Percentiles rank a stretch among this genome's conserved stretches.
phyloP scores from a whole-genome alignment of 2,113 vertebrate genomes.

The Clarias gariepinus region DNA sequence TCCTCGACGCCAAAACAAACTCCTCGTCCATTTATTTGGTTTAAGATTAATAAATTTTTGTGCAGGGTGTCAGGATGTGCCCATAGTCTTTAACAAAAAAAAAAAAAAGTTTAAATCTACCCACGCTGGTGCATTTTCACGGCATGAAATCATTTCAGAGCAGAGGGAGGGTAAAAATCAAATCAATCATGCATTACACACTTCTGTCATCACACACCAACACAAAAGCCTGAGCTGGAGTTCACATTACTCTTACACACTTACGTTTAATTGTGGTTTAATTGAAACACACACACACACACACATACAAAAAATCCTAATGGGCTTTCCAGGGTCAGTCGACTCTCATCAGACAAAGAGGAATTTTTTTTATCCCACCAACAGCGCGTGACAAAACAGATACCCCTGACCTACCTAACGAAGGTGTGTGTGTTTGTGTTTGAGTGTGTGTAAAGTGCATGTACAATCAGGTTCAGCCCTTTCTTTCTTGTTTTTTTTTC shows the following conservation, averaged over 20 bases:
- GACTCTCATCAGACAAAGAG: neutral
- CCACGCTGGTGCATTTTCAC: neutral
- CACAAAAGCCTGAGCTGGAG: neutral
- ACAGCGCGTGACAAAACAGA: slow-evolving; percentile 23
- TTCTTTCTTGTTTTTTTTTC: slow-evolving; percentile 4
- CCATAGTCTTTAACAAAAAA: neutral
- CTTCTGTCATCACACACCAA: neutral
- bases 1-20: neutral
- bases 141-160: neutral
- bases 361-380: neutral
- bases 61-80: neutral
- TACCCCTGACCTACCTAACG: slow-evolving; percentile 20
- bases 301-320: neutral
- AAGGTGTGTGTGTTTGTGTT: slow-evolving; percentile 35
- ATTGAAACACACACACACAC: neutral
- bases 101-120: neutral
- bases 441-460: slow-evolving; percentile 19
- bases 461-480: slow-evolving; percentile 42
- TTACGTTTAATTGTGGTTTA: neutral
- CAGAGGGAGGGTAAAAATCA: neutral
- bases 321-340: slow-evolving; percentile 20
- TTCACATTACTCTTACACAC: neutral
- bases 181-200: neutral
- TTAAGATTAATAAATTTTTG: neutral
- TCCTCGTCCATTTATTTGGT: neutral